These are phyloP conservation scores for Hapalemur alaotrensis DNA, from an alignment of 2,797 vertebrate species.

Conservation along the genomic window DNA sequence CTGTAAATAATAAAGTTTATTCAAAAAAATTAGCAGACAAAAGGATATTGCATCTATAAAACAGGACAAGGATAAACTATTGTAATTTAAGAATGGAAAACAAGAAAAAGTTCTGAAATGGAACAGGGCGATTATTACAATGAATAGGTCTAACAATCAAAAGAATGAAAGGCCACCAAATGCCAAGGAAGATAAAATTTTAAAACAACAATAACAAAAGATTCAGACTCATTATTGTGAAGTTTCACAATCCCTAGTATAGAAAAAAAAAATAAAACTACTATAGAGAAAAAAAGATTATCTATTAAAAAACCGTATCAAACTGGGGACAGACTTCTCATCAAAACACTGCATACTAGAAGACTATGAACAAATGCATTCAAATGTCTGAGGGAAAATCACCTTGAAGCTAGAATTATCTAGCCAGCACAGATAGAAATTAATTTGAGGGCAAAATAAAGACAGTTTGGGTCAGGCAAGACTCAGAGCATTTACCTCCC, in stretches of 20 bases:
- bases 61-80: not conserved
- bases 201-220: not conserved
- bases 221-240: not conserved
- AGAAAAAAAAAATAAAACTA: not conserved
- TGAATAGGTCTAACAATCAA: not conserved
- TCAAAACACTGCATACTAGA: not conserved
- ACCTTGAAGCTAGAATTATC: not conserved
- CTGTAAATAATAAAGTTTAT: not conserved
- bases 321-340: not conserved
- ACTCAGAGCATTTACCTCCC: not conserved
- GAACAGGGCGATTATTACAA: not conserved
- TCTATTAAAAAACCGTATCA: not conserved
- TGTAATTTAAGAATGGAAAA: not conserved
- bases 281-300: not conserved
- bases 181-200: not conserved
- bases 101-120: not conserved
- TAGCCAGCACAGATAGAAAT: not conserved
- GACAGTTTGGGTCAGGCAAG: not conserved
- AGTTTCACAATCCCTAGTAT: conserved; percentile 4
- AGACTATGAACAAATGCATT: not conserved
- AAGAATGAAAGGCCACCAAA: not conserved
- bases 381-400: not conserved
- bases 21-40: not conserved
- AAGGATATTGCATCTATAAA: not conserved
- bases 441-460: conserved; percentile 36